Evolutionary conservation across 92 coral and sea anemone genomes (phyloP), one percentile per base, ranked within the genome.

Genomic region (Porites evermanni): DNA sequence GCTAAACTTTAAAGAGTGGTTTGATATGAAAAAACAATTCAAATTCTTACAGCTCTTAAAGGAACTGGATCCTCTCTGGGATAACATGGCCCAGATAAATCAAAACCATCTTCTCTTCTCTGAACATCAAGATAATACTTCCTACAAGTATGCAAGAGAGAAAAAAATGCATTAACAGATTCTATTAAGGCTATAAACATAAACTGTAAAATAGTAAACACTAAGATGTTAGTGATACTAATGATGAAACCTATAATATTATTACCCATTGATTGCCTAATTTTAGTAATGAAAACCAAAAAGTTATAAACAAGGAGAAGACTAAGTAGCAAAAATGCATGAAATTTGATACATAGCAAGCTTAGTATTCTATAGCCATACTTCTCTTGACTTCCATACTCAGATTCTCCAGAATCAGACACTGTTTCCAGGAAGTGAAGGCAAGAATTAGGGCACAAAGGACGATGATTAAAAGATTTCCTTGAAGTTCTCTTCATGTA

Each of bases 61-160:
- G 94, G 97, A 26, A 70, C 88, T 18, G 99, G 99, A 70, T 97
- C 98, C 56, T 89, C 97, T 75, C 79, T 82, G 1, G 99, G 99
- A 47, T 90, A 91, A 67, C 77, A 90, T 26, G 99, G 99, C 6
- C 99, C 99, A 53, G 95, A 86, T 54, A 97, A 82, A 78, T 97
- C 99, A 95, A 97, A 97, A 38, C 93, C 97, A 88, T 97, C 99
- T 85, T 97, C 99, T 91, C 98, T 79, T 70, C 99, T 79, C 70
- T 90, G 94, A 53, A 97, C 92, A 84, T 97, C 99, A 72, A 97
- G 89, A 71, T 97, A 97, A 88, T 95, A 97, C 89, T 95, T 95
- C 85, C 99, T 97, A 38, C 13, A 56, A 65, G 23, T 67, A 58
- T 12, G 50, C 47, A 63, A 47, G 69, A 72, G 56, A 2, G n/a